Percentiles rank a stretch among this genome's conserved stretches.
phyloP scores from a whole-genome alignment of 2,888 invertebrate species.

The Willowsia nigromaculata region DNA sequence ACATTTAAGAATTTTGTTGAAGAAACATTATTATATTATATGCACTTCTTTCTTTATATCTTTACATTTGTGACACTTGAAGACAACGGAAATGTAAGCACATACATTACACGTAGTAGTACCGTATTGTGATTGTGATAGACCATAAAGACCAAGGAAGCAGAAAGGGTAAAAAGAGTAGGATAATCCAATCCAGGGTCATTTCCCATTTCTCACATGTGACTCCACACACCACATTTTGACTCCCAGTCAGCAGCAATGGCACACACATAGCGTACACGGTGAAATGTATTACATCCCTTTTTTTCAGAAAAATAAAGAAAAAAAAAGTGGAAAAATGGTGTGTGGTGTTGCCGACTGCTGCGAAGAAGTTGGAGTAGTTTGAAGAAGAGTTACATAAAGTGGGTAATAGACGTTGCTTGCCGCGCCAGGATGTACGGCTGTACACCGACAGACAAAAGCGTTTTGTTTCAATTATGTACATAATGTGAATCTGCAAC shows the following conservation, averaged over 20 bases:
- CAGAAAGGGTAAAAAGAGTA: neutral
- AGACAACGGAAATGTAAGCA: neutral
- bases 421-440: neutral
- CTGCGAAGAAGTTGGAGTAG: neutral
- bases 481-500: neutral
- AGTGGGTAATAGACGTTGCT: neutral
- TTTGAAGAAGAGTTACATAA: neutral
- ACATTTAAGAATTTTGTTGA: neutral
- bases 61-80: neutral
- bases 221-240: neutral
- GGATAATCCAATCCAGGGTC: slow-evolving; percentile 39
- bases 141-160: neutral
- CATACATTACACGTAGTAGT: neutral
- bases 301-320: neutral
- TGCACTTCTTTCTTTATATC: neutral
- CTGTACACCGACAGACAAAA: neutral
- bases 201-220: slow-evolving; percentile 36
- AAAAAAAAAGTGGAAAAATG: neutral
- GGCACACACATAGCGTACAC: neutral
- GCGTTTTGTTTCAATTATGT: neutral
- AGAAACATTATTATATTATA: neutral
- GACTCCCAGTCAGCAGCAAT: neutral
- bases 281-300: neutral
- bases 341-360: neutral
- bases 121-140: neutral